Conservation (phyloP, 2,888 invertebrate genomes). For the Cryptus armator region DNA sequence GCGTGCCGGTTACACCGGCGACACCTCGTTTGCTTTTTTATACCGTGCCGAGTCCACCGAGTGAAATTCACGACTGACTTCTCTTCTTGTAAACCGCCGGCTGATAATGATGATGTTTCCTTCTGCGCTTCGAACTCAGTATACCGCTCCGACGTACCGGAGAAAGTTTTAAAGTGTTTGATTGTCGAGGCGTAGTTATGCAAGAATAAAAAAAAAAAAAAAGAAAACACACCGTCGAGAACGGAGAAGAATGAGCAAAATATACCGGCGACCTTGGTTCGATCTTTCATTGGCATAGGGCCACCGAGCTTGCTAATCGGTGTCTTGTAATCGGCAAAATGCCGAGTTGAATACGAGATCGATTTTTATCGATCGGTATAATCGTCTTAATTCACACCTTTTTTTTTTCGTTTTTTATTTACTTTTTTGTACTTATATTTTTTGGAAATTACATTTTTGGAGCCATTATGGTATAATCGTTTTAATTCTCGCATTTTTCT, state of each 20-base stretch:
- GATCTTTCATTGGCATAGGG: conserved; percentile 58
- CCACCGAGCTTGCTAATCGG: conserved; percentile 47
- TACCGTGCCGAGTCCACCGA: conserved; percentile 35
- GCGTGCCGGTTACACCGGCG: conserved; percentile 34
- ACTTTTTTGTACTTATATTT: too few relatives aligned
- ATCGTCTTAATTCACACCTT: conserved; percentile 3
- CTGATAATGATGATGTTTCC: conserved; percentile 51
- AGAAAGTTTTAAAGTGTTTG: conserved; percentile 63
- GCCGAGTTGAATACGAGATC: conserved; percentile 9
- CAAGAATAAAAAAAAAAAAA: conserved; percentile 50
- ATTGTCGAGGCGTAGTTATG: conserved; percentile 61
- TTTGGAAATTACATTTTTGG: too few relatives aligned
- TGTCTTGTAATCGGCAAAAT: conserved; percentile 36
- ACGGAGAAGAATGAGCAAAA: conserved; percentile 25
- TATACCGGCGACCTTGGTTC: conserved; percentile 62
- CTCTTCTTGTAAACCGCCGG: conserved; percentile 40
- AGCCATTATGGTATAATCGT: too few relatives aligned
- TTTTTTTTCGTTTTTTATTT: not conserved
- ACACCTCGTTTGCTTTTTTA: conserved; percentile 29
- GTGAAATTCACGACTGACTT: conserved; percentile 62
- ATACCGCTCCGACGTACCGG: conserved; percentile 39
- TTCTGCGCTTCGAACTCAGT: conserved; percentile 38
- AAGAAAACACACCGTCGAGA: conserved; percentile 9
- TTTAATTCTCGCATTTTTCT: too few relatives aligned
- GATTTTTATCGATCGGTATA: not conserved